These are phyloP conservation scores for Strigamia crassipes DNA, from an alignment of 2,888 invertebrate species.

Conservation along the genomic window DNA sequence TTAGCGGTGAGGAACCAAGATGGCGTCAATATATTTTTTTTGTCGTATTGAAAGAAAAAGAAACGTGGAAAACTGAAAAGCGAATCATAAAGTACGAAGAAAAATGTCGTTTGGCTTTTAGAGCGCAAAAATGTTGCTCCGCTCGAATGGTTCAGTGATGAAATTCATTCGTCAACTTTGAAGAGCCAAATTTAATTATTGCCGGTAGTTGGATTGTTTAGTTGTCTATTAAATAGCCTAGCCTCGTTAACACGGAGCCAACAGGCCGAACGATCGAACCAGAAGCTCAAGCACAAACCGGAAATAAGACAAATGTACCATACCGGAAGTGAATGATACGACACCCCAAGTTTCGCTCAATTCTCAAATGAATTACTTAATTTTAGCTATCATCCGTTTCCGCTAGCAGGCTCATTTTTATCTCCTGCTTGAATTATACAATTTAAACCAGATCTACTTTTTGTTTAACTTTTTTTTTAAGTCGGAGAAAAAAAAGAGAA, in stretches of 20 bases:
- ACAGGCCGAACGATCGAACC: not conserved
- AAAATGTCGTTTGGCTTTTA: too few relatives aligned
- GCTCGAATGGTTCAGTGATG: too few relatives aligned
- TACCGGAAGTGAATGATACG: not conserved
- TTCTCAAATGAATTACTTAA: not conserved
- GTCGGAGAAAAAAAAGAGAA: not conserved
- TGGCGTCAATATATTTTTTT: not conserved
- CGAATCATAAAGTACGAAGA: too few relatives aligned
- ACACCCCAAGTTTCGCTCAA: not conserved
- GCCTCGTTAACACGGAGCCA: not conserved
- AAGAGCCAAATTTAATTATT: not conserved
- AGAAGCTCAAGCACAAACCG: not conserved
- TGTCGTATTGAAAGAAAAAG: too few relatives aligned
- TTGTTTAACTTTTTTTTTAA: not conserved
- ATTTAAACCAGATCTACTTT: not conserved
- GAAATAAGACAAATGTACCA: not conserved
- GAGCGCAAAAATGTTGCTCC: too few relatives aligned
- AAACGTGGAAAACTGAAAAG: too few relatives aligned
- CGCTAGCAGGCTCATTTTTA: not conserved
- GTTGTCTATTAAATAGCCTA: not conserved
- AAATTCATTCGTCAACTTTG: not conserved
- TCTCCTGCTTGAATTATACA: not conserved
- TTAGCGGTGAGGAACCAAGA: conserved; percentile 9
- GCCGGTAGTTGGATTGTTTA: not conserved
- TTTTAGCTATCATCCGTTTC: not conserved